Conservation (phyloP, 2,888 invertebrate genomes). For the Clepsis dumicolana region DNA sequence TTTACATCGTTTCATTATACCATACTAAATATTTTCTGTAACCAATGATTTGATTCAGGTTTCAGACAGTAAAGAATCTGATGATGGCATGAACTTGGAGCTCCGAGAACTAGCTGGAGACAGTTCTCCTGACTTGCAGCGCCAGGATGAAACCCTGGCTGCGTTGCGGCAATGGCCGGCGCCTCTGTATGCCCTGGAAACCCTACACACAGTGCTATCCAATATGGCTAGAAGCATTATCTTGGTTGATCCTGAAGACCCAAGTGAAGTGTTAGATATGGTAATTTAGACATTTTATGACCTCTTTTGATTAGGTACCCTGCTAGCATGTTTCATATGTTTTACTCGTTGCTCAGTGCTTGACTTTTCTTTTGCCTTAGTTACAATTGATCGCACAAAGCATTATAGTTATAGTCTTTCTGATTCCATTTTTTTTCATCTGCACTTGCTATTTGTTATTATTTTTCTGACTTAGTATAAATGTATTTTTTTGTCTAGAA, state of each 20-base stretch:
- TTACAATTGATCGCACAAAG: too few species aligned
- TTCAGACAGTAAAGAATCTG: constrained; percentile 59
- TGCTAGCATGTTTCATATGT: too few species aligned
- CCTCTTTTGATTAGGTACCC: too few species aligned
- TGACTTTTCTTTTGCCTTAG: background rate
- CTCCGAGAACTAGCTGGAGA: constrained; percentile 65
- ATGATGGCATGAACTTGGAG: constrained; percentile 63
- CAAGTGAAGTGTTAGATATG: constrained; percentile 61
- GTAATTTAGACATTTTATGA: too few species aligned
- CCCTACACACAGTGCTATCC: constrained; percentile 64
- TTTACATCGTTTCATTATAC: too few species aligned
- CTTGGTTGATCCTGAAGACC: constrained; percentile 54
- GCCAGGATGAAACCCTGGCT: constrained; percentile 62
- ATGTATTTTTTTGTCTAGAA: constrained; percentile 67
- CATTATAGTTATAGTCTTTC: too few species aligned
- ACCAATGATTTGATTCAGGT: constrained; percentile 51
- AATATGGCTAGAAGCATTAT: constrained; percentile 68
- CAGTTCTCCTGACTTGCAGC: constrained; percentile 45
- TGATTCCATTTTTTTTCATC: too few species aligned
- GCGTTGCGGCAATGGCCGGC: constrained; percentile 73
- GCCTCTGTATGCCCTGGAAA: constrained; percentile 74
- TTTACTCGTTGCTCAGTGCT: background rate
- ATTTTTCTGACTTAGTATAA: background rate
- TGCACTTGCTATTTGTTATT: too few species aligned
- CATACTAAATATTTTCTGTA: too few species aligned